Base-by-base conservation (phyloP, 30 jellyfish, hydroid and myxozoan genomes). In the Clytia hemisphaerica region DNA sequence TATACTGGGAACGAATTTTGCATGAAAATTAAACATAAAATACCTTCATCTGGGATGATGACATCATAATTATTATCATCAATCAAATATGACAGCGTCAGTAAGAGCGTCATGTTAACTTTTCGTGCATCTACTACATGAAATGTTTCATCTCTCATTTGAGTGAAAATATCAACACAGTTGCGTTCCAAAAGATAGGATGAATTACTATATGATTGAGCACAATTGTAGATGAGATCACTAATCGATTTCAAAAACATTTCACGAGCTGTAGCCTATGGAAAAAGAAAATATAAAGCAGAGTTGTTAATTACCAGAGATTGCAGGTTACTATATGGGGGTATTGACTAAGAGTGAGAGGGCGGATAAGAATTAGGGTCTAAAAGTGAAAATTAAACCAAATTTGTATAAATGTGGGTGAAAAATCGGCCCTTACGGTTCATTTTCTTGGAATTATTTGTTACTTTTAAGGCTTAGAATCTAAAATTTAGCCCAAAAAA, bases 251-350 rank as follows among this genome's bases (percentile, higher is more conserved):
- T 84, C 25, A 84, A 68, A 48, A 84, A 84, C 49, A 70, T 82
- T 71, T 84, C 95, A 26, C 95, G 63, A 19, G 95, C 95, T 4
- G 95, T 82, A 58, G 65, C 65, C 94, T 82, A n/a, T n/a, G n/a
- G n/a, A n/a, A 14, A 85, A 85, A 29, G 87, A 78, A 54, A 72
- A 58, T 33, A 91, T 79, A 4, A 72, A 55, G 61, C 47, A 19
- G 84, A 76, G 30, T 35, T 67, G 31, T 7, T 72, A 36, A 6
- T 72, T 29, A 64, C 67, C 1, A 76, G 84, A 0, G 94, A 85
- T 62, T 77, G 63, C 36, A 27, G 64, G 2, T 45, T 66, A 12
- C 25, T 64, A 10, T 37, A 71, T 4, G 64, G 74, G 33, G 38
- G 85, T n/a, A n/a, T n/a, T n/a, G n/a, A n/a, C n/a, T n/a, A n/a